Percentiles rank a stretch among this genome's conserved stretches.
These are phyloP conservation scores for Hyaena hyaena DNA, from an alignment of 2,113 vertebrate genomes.

Conservation along the genomic window DNA sequence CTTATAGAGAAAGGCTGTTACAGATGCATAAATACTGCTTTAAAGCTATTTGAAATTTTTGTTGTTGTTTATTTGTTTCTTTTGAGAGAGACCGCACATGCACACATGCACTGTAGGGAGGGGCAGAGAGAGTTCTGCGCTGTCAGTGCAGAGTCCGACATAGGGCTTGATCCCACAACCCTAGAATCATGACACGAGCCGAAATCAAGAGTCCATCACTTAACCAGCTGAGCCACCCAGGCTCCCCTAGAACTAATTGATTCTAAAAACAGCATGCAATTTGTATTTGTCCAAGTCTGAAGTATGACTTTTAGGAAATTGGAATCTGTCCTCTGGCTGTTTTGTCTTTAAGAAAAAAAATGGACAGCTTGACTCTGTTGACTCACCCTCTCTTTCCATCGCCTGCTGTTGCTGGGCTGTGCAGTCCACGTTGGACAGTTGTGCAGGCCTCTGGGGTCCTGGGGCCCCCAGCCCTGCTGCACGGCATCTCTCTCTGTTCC, in stretches of 20 bases:
- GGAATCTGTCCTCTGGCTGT: constrained; percentile 21
- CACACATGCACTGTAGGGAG: too few relatives aligned
- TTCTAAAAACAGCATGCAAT: constrained; percentile 1
- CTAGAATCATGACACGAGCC: too few relatives aligned
- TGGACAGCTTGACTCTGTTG: neutral
- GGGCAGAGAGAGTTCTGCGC: too few relatives aligned
- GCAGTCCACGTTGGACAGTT: neutral
- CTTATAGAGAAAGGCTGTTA: neutral
- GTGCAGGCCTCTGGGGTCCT: neutral
- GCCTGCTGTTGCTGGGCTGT: neutral
- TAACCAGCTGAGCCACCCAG: too few relatives aligned
- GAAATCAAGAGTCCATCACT: too few relatives aligned
- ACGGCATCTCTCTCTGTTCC: neutral
- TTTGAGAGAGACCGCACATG: too few relatives aligned
- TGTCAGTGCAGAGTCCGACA: too few relatives aligned
- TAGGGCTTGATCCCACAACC: too few relatives aligned
- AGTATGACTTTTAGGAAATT: constrained; percentile 46
- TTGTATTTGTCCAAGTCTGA: neutral
- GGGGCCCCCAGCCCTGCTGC: neutral
- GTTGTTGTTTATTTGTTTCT: too few relatives aligned
- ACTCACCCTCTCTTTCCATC: constrained; percentile 18
- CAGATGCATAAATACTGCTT: neutral
- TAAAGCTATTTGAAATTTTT: constrained; percentile 10
- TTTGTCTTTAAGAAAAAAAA: constrained; percentile 22
- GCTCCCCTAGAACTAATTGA: neutral